A percentile compares a stretch with the other conserved stretches of the same genome.
phyloP scores from a whole-genome alignment of 1,140 invertebrate genomes.

The Drosophila lacertosa region DNA sequence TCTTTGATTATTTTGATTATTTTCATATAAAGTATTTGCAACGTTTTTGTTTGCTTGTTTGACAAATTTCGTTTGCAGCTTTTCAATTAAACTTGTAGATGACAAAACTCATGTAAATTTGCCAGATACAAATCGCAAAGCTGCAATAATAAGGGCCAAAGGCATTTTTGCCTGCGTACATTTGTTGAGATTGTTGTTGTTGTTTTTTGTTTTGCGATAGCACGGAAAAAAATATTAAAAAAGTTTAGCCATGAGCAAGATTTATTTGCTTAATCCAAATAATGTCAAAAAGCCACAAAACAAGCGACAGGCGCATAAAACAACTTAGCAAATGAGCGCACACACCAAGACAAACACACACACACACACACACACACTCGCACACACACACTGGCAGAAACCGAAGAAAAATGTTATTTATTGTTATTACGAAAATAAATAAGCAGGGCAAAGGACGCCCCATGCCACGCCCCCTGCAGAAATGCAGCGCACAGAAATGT shows the following conservation, averaged over 20 bases:
- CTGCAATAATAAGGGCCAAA: constrained; percentile 4
- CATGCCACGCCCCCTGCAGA: constrained; percentile 44
- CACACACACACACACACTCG: constrained; percentile 31
- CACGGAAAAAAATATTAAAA: constrained; percentile 56
- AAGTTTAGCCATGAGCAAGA: constrained; percentile 56
- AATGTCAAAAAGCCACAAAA: constrained; percentile 81
- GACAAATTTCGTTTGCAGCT: constrained; percentile 12
- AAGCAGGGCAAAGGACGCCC: constrained; percentile 56
- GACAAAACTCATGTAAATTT: neutral
- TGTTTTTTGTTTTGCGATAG: neutral
- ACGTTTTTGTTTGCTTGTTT: constrained; percentile 7
- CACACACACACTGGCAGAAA: constrained; percentile 27
- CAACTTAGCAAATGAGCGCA: constrained; percentile 73
- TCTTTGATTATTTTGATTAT: constrained; percentile 1
- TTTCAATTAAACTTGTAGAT: constrained; percentile 20
- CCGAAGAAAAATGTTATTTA: constrained; percentile 79
- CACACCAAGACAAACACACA: constrained; percentile 32
- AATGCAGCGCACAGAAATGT: constrained; percentile 66
- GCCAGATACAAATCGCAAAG: neutral
- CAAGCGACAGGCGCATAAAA: constrained; percentile 79
- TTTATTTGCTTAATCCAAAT: constrained; percentile 80
- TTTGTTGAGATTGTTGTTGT: neutral
- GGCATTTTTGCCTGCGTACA: constrained; percentile 1
- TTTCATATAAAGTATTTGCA: too few species aligned
- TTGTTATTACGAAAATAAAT: constrained; percentile 82